A percentile compares a stretch with the other conserved stretches of the same genome.
Conservation (phyloP, 2,113 vertebrate genomes). For the Chaetorhynchus papuensis region DNA sequence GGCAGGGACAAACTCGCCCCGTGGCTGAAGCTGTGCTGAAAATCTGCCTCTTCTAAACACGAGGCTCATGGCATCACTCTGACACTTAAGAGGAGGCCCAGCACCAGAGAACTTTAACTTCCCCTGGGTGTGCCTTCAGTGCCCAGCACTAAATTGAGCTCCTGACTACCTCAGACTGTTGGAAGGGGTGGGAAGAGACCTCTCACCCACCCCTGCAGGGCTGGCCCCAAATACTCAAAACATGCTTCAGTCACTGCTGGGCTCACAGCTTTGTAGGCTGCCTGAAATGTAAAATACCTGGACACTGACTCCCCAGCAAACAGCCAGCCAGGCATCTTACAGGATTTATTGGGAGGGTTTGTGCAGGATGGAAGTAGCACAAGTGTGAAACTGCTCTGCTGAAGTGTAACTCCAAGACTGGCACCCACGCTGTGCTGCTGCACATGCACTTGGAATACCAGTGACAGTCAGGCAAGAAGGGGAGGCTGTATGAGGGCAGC, state of each 20-base stretch:
- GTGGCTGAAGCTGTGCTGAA: not conserved
- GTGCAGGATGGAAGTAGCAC: not conserved
- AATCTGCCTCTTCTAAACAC: not conserved
- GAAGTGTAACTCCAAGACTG: not conserved
- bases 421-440: not conserved
- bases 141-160: accelerated
- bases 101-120: not conserved
- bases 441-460: accelerated
- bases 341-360: not conserved
- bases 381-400: constrained; percentile 1
- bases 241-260: accelerated
- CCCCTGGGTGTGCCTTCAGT: not conserved
- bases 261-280: not conserved
- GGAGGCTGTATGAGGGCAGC: accelerated
- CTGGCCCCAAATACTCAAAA: not conserved
- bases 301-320: not conserved
- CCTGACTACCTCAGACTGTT: not conserved
- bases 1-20: accelerated
- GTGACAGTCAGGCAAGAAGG: not conserved
- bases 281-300: not conserved
- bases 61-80: accelerated
- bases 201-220: not conserved
- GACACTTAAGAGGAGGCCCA: not conserved
- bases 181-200: accelerated
- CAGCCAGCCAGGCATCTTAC: not conserved